phyloP scores from a whole-genome alignment of 2,797 vertebrate genomes.

The Mycteria americana region DNA sequence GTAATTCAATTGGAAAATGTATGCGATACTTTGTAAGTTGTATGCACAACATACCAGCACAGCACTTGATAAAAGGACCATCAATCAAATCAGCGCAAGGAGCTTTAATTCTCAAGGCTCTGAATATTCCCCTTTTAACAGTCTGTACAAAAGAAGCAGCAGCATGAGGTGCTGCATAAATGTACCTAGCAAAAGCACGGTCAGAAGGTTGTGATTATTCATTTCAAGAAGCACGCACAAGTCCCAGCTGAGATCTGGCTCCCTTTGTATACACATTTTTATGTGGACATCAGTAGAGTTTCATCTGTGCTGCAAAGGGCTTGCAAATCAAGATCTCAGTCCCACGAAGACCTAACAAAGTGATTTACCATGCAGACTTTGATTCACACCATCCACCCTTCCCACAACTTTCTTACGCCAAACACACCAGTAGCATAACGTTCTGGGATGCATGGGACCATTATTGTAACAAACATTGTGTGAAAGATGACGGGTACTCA shows the following conservation, averaged over 20 bases:
- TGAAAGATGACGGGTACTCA: neutral
- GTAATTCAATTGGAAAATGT: neutral
- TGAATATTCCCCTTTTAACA: neutral
- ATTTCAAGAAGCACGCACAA: neutral
- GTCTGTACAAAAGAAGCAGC: neutral
- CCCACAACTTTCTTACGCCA: neutral
- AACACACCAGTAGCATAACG: neutral
- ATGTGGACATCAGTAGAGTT: rapidly evolving
- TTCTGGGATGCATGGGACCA: neutral
- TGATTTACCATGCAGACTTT: neutral
- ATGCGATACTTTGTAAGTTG: neutral
- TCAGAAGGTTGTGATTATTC: neutral
- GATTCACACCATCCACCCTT: too few species aligned
- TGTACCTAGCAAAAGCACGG: neutral
- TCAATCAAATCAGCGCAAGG: neutral
- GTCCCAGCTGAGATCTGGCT: neutral
- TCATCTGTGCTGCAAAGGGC: neutral
- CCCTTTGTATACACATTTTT: neutral
- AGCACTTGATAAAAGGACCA: neutral
- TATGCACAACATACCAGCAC: neutral
- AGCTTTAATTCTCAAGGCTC: neutral
- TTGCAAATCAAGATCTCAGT: neutral
- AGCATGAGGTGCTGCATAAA: neutral
- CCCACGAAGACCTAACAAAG: neutral
- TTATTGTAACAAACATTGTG: rapidly evolving